These are phyloP conservation scores for Sciurus carolinensis DNA, from an alignment of 2,797 vertebrate genomes.

Conservation along the genomic window DNA sequence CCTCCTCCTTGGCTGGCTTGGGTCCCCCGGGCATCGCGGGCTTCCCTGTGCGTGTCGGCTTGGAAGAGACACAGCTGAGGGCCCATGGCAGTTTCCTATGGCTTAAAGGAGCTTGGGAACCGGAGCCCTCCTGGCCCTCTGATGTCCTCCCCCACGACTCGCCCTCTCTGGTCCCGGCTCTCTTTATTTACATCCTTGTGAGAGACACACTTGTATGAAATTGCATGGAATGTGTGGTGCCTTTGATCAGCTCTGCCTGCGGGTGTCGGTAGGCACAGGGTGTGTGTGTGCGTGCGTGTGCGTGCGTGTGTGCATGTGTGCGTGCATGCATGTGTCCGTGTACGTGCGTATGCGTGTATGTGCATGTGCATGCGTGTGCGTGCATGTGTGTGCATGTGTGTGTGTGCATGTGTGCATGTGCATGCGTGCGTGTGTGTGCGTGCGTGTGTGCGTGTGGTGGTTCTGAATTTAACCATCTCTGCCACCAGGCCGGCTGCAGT, in stretches of 20 bases:
- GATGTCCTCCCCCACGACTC: accelerated
- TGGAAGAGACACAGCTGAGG: accelerated
- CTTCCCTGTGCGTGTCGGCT: accelerated
- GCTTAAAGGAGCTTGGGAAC: not conserved
- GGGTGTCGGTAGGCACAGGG: not conserved
- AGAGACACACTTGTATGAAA: constrained; percentile 54
- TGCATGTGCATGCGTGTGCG: not conserved
- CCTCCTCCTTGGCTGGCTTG: accelerated
- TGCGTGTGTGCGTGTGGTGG: too few relatives aligned
- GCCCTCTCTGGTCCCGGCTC: not conserved
- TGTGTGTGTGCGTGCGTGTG: not conserved
- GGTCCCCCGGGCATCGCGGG: not conserved
- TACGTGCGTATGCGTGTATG: too few relatives aligned
- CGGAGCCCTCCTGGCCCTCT: not conserved
- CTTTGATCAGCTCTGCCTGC: constrained; percentile 26
- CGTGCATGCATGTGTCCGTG: too few relatives aligned
- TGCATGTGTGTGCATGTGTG: too few relatives aligned
- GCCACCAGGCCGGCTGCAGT: not conserved
- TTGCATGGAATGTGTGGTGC: not conserved
- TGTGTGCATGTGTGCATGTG: too few relatives aligned
- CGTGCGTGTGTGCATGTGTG: not conserved
- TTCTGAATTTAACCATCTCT: constrained; percentile 53
- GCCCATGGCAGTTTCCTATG: accelerated
- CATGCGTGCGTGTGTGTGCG: too few relatives aligned
- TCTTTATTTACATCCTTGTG: constrained; percentile 42